phyloP scores from a whole-genome alignment of 2,888 invertebrate genomes.

The Erebia aethiops region DNA sequence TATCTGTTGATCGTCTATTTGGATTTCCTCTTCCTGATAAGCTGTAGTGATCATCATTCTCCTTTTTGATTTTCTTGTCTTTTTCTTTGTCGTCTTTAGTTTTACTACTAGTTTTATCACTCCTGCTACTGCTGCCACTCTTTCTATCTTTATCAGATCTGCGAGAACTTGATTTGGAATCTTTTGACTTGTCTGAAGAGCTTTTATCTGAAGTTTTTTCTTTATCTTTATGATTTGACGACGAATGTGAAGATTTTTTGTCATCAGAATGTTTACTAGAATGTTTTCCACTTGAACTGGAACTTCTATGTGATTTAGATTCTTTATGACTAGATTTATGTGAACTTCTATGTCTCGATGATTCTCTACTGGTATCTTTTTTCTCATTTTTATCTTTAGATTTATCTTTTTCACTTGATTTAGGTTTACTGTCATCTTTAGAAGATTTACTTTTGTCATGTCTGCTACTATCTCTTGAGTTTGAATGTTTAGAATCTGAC shows the following conservation, averaged over 20 bases:
- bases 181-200: slow-evolving; percentile 62
- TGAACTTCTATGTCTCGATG: slow-evolving; percentile 69
- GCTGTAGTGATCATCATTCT: slow-evolving; percentile 88
- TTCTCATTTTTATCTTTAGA: slow-evolving; percentile 65
- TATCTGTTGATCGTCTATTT: slow-evolving; percentile 88
- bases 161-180: slow-evolving; percentile 65
- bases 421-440: slow-evolving; percentile 68
- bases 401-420: slow-evolving; percentile 62
- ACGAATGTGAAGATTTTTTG: slow-evolving; percentile 63
- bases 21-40: slow-evolving; percentile 85
- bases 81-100: slow-evolving; percentile 73
- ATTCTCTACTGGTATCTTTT: slow-evolving; percentile 68
- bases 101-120: slow-evolving; percentile 44
- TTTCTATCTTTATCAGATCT: slow-evolving; percentile 75
- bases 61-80: slow-evolving; percentile 77
- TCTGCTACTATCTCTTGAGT: slow-evolving; percentile 65
- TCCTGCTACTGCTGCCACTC: slow-evolving; percentile 44
- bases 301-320: slow-evolving; percentile 53
- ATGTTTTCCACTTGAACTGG: slow-evolving; percentile 49
- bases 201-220: slow-evolving; percentile 61
- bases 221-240: slow-evolving; percentile 61
- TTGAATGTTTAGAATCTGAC: slow-evolving; percentile 68
- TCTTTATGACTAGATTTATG: slow-evolving; percentile 67
- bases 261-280: slow-evolving; percentile 69
- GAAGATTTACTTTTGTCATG: slow-evolving; percentile 63